Base-by-base conservation (phyloP, 2,113 vertebrate species). In the Chamaetylas fuelleborni region DNA sequence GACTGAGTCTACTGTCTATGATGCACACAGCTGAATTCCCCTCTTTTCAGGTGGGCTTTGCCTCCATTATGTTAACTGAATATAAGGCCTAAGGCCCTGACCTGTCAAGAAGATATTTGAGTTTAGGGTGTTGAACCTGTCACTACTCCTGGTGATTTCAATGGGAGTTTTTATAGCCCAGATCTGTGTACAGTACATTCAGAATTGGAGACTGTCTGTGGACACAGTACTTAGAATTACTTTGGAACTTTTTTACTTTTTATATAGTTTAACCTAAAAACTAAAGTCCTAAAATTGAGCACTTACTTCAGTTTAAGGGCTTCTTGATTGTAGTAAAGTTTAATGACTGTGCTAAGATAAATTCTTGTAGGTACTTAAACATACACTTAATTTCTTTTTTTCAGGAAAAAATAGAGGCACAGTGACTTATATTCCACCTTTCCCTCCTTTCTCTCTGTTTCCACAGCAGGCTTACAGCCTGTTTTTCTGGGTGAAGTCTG, bases 11-110 rank as follows among this genome's bases (percentile, higher is more conserved):
- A 0, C 74, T 33, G 22, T 20, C 18, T 29, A 6, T 1, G 5
- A 24, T n/a, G 28, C 16, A 53, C 29, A 19, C 12, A 28, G 61
- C 14, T 61, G 40, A 88, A 79, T 64, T 70, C 19, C 25, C 14
- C 29, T 16, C 6, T 20, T 92, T 67, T 48, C 31, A 12, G 40
- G 29, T 33, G 25, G 14, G 5, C 34, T 91, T 76, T 91, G 48
- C 28, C 14, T 76, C 15, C 0, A 0, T 51, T 69, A 0, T 5
- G 0, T 38, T 73, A 31, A 5, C 7, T 62, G 28, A 66, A 7
- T 33, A 2, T 47, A 48, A 54, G 28, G 31, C 56, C 25, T 45
- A 15, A 72, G n/a, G 48, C 38, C 11, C 12, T 47, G 29, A 28
- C 31, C 69, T 86, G n/a, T 71, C 48, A 33, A 23, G 56, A 22